Conservation (phyloP, 2,113 vertebrate genomes). For the Tupaia tana region DNA sequence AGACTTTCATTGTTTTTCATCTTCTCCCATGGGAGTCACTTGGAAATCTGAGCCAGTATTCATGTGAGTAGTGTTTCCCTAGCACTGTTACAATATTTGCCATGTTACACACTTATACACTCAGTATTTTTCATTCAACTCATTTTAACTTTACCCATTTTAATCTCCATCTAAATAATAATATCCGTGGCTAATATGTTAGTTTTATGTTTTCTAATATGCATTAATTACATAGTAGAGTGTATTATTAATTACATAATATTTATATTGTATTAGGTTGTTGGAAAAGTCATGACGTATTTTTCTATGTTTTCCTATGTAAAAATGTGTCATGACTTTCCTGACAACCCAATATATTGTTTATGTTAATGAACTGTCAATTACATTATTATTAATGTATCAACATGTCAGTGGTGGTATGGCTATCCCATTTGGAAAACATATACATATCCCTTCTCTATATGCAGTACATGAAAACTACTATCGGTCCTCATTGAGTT, state of each 20-base stretch:
- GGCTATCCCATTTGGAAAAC: neutral
- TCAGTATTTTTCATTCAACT: neutral
- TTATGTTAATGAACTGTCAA: neutral
- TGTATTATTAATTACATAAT: neutral
- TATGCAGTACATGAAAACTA: neutral
- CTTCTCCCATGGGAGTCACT: neutral
- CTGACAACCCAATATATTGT: neutral
- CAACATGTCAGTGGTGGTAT: neutral
- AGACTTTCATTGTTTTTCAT: neutral
- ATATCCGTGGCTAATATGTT: neutral
- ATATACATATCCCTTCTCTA: neutral
- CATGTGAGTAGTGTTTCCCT: neutral
- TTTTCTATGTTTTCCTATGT: no score
- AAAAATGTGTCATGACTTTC: no score
- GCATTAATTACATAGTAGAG: neutral
- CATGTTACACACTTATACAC: rapidly evolving
- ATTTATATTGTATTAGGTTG: neutral
- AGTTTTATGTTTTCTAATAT: neutral
- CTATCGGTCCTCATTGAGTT: neutral
- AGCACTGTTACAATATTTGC: rapidly evolving
- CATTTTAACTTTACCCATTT: neutral
- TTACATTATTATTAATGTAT: neutral
- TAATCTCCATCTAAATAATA: neutral
- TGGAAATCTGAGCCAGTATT: neutral
- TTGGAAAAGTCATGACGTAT: no score